Conservation (phyloP, 2,113 vertebrate species). For the Seriola quinqueradiata region DNA sequence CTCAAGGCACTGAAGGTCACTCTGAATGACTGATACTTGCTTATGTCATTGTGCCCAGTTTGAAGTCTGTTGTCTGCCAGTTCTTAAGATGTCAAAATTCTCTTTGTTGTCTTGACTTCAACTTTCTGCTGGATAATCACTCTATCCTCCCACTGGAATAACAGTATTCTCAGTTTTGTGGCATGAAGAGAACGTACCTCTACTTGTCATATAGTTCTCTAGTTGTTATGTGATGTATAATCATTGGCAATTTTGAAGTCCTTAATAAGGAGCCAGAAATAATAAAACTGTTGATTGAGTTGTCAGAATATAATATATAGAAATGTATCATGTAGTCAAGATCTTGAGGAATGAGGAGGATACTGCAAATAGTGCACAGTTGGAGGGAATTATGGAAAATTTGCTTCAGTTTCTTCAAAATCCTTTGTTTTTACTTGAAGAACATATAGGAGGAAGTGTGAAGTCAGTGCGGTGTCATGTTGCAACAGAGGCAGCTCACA, state of each 20-base stretch:
- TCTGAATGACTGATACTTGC: not conserved
- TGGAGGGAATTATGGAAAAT: not conserved
- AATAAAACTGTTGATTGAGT: not conserved
- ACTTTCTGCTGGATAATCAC: conserved; percentile 10
- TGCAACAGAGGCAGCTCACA: conserved; percentile 30
- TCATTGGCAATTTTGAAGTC: not conserved
- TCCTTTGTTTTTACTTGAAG: too few relatives aligned
- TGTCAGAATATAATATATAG: not conserved
- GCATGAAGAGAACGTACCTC: not conserved
- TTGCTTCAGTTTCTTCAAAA: not conserved
- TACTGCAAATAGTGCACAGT: not conserved
- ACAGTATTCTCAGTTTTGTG: not conserved
- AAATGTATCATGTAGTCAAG: not conserved
- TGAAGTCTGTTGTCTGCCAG: not conserved
- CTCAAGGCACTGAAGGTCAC: not conserved
- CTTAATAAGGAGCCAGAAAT: not conserved
- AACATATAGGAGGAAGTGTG: conserved; percentile 1
- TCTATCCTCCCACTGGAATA: conserved; percentile 17
- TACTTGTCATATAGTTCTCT: not conserved
- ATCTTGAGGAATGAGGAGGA: not conserved
- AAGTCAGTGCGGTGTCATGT: conserved; percentile 10
- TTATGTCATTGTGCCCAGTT: not conserved
- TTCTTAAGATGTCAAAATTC: not conserved
- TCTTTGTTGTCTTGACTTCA: conserved; percentile 21
- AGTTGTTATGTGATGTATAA: not conserved